These are phyloP conservation scores for Musca vetustissima DNA, from an alignment of 1,140 invertebrate species.

Conservation along the genomic window DNA sequence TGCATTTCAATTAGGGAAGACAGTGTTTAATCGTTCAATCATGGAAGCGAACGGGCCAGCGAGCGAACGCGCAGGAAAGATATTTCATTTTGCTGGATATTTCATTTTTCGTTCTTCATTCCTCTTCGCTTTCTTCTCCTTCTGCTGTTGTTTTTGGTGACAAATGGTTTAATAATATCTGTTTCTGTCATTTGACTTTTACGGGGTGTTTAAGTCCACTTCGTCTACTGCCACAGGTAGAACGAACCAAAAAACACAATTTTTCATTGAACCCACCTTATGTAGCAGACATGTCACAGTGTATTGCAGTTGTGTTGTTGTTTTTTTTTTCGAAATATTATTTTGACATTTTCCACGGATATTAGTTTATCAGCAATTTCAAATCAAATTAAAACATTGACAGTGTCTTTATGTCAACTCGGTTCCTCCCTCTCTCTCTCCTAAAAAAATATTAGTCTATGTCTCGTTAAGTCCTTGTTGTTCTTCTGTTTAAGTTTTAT, in stretches of 20 bases:
- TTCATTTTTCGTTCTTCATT: no score
- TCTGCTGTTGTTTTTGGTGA: not conserved
- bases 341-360: constrained; percentile 56
- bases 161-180: constrained; percentile 20
- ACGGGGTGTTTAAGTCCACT: no score
- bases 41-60: not conserved
- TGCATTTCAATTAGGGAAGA: constrained; percentile 49
- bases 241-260: no score
- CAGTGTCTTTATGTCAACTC: constrained; percentile 5
- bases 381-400: constrained; percentile 56
- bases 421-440: no score
- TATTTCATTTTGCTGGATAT: no score
- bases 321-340: constrained; percentile 37
- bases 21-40: constrained; percentile 8
- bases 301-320: constrained; percentile 10
- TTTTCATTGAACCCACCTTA: no score
- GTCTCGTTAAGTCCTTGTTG: no score
- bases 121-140: no score
- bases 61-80: not conserved
- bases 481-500: constrained; percentile 13
- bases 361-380: constrained; percentile 54
- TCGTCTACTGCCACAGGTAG: no score
- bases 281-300: not conserved
- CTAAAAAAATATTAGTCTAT: no score
- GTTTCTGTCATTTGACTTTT: not conserved